A percentile compares a stretch with the other conserved stretches of the same genome.
These are phyloP conservation scores for Tinea pellionella DNA, from an alignment of 2,888 invertebrate species.

Conservation along the genomic window DNA sequence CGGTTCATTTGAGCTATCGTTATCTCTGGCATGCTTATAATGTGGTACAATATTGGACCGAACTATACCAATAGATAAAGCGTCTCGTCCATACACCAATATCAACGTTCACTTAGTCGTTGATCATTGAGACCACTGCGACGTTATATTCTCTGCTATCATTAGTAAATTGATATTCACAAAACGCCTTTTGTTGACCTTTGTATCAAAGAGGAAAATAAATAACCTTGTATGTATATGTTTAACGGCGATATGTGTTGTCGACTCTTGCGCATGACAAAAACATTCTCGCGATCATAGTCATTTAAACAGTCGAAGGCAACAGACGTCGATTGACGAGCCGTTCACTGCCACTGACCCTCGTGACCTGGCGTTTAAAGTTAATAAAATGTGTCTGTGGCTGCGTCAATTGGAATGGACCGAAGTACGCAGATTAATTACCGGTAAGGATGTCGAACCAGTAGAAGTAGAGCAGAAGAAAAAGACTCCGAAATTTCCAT, in stretches of 20 bases:
- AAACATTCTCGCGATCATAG: conserved; percentile 15
- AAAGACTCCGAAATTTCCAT: conserved; percentile 74
- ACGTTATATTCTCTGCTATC: neutral
- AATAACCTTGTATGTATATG: conserved; percentile 27
- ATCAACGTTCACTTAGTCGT: neutral
- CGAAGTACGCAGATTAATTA: conserved; percentile 39
- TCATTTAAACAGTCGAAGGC: conserved; percentile 9
- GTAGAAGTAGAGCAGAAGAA: conserved; percentile 32
- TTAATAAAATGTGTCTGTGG: conserved; percentile 44
- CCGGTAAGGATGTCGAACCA: conserved; percentile 33
- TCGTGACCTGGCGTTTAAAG: neutral
- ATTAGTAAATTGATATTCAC: conserved; percentile 9
- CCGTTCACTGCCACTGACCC: neutral
- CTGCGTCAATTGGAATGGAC: conserved; percentile 54
- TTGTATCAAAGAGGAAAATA: conserved; percentile 27
- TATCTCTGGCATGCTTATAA: conserved; percentile 1
- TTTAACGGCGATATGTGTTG: conserved; percentile 6
- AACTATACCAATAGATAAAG: neutral
- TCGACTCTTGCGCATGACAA: conserved; percentile 29
- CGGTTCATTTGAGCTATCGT: conserved; percentile 6
- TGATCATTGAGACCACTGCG: neutral
- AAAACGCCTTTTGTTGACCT: conserved; percentile 10
- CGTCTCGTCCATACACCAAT: neutral
- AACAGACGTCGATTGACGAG: neutral
- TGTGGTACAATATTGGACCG: neutral